Base-by-base conservation (phyloP, 2,113 vertebrate genomes). In the Lucifuga dentata region DNA sequence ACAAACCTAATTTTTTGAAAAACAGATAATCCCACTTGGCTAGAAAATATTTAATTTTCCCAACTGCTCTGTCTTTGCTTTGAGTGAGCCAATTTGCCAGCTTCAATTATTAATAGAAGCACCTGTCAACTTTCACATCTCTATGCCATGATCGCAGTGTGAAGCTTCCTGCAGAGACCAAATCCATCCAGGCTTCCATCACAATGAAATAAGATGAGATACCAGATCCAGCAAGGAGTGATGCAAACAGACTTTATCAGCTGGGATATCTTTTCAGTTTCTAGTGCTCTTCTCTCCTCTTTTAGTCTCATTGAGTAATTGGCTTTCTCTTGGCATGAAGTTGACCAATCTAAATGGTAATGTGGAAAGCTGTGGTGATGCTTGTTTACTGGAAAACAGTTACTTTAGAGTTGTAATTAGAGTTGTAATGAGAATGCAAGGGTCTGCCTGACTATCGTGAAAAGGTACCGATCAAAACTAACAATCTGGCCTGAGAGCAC, bases 311-410 rank as follows among this genome's bases (percentile, higher is more conserved):
- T 75, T 69, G 76, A 80, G 73, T 78, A 86, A 87, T 83, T 88
- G 86, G 79, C 80, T 87, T 81, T 88, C 78, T 87, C 73, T 81
- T 88, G 82, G 89, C 83, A 76, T 83, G 48, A 35, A 53, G 76
- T 59, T 75, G 77, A 89, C 81, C 88, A 91, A 92, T 93, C 85
- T 91, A 91, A 91, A 93, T 90, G 90, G 81, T 91, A 92, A 93
- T 93, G 80, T 79, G 45, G 45, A 60, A 68, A 68, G 66, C 64
- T 38, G 60, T 75, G 71, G 68, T 49, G 52, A 87, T 45, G 59
- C 58, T 77, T 72, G 68, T 85, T 84, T 84, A 79, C 80, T 66
- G 50, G 61, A 53, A 43, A 70, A 78, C 68, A 41, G 66, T 65
- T 72, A 52, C 65, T 73, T 59, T 16, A 48, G 11, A 83, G 73